Evolutionary conservation across 2,113 vertebrate species (phyloP), one percentile per base, ranked within the genome.

Genomic region (Suncus etruscus): DNA sequence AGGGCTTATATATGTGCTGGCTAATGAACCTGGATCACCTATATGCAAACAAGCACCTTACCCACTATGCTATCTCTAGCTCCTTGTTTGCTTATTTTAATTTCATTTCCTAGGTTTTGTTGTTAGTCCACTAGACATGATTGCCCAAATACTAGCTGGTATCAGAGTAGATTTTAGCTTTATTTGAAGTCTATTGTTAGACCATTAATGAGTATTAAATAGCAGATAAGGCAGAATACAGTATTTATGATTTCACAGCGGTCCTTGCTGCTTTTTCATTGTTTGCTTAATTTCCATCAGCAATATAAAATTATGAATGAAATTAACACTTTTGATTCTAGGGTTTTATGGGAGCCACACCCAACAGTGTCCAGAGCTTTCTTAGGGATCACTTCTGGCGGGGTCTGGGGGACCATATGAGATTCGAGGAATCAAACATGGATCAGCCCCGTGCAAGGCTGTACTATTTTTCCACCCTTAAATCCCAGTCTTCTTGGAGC

Each of bases 91-190:
- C 24, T 66, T 54, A 1, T 63, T 76, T 74, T 82, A 2, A 51
- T 83, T 90, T 61, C 58, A 51, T 47, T 74, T 79, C 3, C 45
- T 50, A 75, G 18, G 50, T 78, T 66, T 90, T 81, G 31, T 72
- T 95, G 48, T 65, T 39, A 69, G 31, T 83, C 31, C 47, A 27
- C 84, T 75, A 9, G 80, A 58, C 65, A 90, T 93, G 39, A 65
- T 92, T 91, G 47, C 29, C 29, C 48, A 83, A 65, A 51, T 74
- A 66, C 27, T 32, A 74, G 27, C 45, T 68, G 61, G 54, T 65
- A 58, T 69, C 63, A 27, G 51, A 15, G 47, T 58, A 79, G 31
- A 70, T 87, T 78, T 89, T 39, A 14, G 31, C 80, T 61, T 91
- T 4, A 29, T 39, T 50, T 50, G 8, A 90, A 7, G 11, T 63